phyloP scores from a whole-genome alignment of 2,797 vertebrate species.

The Rhincodon typus region DNA sequence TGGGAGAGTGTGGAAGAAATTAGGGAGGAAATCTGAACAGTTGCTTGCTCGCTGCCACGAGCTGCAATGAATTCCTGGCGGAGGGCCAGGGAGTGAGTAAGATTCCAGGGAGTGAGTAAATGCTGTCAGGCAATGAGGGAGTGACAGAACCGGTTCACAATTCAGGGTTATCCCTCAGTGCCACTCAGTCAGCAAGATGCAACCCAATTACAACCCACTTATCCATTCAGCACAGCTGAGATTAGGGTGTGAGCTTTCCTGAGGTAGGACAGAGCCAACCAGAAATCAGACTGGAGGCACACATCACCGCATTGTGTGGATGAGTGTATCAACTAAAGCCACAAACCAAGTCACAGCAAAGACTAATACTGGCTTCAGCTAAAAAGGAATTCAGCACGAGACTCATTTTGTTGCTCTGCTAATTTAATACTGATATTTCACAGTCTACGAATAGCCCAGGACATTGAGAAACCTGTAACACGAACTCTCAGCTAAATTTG shows the following conservation, averaged over 20 bases:
- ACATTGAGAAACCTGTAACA: neutral
- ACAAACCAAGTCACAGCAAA: neutral
- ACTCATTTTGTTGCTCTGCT: neutral
- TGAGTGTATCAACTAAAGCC: neutral
- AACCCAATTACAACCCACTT: neutral
- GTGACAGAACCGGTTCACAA: neutral
- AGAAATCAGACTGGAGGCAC: neutral
- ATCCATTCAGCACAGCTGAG: neutral
- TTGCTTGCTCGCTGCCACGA: neutral
- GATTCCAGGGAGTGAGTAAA: neutral
- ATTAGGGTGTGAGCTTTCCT: neutral
- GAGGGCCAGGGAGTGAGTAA: neutral
- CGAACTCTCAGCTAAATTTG: neutral
- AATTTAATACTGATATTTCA: constrained; percentile 18
- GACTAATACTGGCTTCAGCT: neutral
- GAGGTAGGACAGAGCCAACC: neutral
- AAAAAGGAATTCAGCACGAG: neutral
- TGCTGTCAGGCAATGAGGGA: neutral
- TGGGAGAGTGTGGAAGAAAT: neutral
- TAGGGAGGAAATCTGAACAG: neutral
- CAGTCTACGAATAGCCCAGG: neutral
- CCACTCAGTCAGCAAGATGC: neutral
- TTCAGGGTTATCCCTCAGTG: neutral
- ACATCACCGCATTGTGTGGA: neutral
- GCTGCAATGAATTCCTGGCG: neutral